Percentiles rank a stretch among this genome's conserved stretches.
These are phyloP conservation scores for Oreortyx pictus DNA, from an alignment of 2,797 vertebrate species.

Conservation along the genomic window DNA sequence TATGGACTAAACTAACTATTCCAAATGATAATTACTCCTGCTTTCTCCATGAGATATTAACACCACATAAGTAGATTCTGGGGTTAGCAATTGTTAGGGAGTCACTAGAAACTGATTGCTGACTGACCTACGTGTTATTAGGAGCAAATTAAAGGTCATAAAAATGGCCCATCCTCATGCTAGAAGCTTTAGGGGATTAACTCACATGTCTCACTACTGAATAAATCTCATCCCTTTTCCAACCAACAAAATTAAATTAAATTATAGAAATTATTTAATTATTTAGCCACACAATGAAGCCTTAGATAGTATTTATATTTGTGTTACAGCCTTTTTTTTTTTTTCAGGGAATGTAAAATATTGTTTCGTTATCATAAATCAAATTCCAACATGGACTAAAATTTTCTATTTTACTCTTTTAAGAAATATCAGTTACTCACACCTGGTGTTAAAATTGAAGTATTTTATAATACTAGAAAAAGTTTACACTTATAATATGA, in stretches of 20 bases:
- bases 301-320: conserved; percentile 46
- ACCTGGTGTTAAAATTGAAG: background rate
- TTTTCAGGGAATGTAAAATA: background rate
- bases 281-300: background rate
- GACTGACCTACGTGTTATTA: background rate
- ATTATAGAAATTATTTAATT: conserved; percentile 54
- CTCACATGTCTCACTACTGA: background rate
- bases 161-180: background rate
- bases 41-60: background rate
- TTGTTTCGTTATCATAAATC: conserved; percentile 7
- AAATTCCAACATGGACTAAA: background rate
- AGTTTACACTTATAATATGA: conserved; percentile 43
- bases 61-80: background rate
- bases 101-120: background rate
- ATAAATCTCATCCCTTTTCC: conserved; percentile 22
- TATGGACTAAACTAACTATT: background rate
- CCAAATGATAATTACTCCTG: background rate
- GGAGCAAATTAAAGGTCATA: background rate
- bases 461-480: background rate
- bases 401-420: conserved; percentile 31
- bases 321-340: background rate
- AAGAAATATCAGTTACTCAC: conserved; percentile 12
- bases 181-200: conserved; percentile 12
- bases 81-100: background rate
- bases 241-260: conserved; percentile 64